Evolutionary conservation across 1,140 invertebrate genomes (phyloP).

Genomic region (Anoplolepis gracilipes): DNA sequence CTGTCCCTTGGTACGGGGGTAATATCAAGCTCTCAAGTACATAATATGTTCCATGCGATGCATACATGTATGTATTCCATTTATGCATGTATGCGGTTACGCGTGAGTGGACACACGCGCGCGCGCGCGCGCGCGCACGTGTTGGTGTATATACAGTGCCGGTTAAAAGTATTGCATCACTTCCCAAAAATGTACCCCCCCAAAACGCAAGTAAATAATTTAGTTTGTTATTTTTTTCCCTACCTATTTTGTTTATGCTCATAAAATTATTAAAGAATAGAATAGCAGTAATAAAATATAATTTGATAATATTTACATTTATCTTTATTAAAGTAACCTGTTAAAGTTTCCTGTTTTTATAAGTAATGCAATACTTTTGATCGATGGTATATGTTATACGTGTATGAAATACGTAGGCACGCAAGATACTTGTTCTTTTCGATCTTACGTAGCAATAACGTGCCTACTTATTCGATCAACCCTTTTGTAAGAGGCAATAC

Average conservation of each 20-base stretch:
- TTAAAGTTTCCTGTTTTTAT: too few species aligned
- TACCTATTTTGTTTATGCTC: too few species aligned
- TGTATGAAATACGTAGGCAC: conserved; percentile 9
- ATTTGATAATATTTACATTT: too few species aligned
- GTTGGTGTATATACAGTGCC: conserved; percentile 6
- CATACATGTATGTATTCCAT: conserved; percentile 60
- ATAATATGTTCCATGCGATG: conserved; percentile 76
- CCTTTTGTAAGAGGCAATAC: background rate
- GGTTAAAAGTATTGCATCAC: too few species aligned
- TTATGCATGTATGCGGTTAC: conserved; percentile 44
- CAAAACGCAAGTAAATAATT: too few species aligned
- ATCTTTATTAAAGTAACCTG: too few species aligned
- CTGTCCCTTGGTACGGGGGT: conserved; percentile 79
- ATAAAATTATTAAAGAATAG: too few species aligned
- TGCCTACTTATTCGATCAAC: conserved; percentile 43
- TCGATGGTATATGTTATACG: conserved; percentile 17
- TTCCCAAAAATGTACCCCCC: too few species aligned
- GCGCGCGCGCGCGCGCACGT: conserved; percentile 40
- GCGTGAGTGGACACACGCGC: conserved; percentile 60
- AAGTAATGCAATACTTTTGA: too few species aligned
- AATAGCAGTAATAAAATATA: too few species aligned
- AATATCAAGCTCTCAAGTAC: conserved; percentile 78
- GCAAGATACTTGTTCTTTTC: conserved; percentile 51
- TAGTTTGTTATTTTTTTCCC: too few species aligned
- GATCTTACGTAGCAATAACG: conserved; percentile 51